Evolutionary conservation across 2,888 invertebrate species (phyloP), one percentile per base, ranked within the genome.

Genomic region (Zhuqinia jingwanae): DNA sequence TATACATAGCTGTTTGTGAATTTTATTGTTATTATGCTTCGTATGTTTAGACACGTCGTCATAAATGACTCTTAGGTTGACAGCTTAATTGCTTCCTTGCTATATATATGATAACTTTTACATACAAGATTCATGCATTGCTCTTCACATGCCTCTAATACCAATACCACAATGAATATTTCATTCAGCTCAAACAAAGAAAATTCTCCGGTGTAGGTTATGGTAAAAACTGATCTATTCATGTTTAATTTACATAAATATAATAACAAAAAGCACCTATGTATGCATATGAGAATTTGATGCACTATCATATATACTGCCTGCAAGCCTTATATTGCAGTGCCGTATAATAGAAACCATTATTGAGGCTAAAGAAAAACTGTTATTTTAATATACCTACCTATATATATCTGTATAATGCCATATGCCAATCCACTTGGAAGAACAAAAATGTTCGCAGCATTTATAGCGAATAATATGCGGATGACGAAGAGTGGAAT

Each of bases 1-100:
- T n/a, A n/a, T n/a, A n/a, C n/a, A n/a, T n/a, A n/a, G n/a, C n/a
- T n/a, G n/a, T n/a, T n/a, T n/a, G n/a, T n/a, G n/a, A n/a, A n/a
- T n/a, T 47, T 70, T 47, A 70, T 70, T 15, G n/a, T 20, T 1
- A 36, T 36, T 36, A 0, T 42, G 47, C 17, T 1, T n/a, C 36
- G 15, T 0, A 50, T 68, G 45, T 17, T 47, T 75, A 17, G n/a
- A 15, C 53, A 53, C 10, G 75, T 50, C 27, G 8, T 75, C 53
- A 53, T 75, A 25, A 70, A 50, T 50, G 70, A 70, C 45, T 70
- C 45, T 42, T 70, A 77, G 58, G 45, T 58, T 78, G 78, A 78
- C 78, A 78, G 45, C 63, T 78, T 78, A 78, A 78, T 78, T 78
- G 78, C 60, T 78, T 78, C 60, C 78, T 50, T 27, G 30, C 36